phyloP scores from a whole-genome alignment of 2,113 vertebrate species.

The Hyaena hyaena region DNA sequence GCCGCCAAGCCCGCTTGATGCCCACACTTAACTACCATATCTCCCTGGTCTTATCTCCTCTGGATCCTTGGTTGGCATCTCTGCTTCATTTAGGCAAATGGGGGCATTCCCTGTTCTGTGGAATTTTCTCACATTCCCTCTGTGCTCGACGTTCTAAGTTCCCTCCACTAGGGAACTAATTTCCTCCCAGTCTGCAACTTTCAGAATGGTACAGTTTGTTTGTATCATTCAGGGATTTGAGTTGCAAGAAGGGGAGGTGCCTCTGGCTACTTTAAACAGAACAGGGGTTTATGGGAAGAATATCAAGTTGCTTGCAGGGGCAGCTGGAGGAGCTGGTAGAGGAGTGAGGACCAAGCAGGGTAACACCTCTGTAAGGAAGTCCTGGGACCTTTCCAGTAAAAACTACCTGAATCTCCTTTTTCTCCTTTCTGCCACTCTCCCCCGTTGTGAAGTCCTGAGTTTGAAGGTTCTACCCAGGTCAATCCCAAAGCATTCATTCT shows the following conservation, averaged over 20 bases:
- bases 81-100: neutral
- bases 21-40: neutral
- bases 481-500: neutral
- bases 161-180: neutral
- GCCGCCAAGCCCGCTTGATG: fast-evolving
- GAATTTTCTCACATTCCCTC: too few relatives aligned
- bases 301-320: neutral
- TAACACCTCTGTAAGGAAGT: neutral
- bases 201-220: neutral
- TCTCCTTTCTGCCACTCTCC: neutral
- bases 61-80: neutral
- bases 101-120: neutral
- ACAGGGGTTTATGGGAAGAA: neutral
- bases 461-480: neutral
- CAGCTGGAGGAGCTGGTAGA: neutral
- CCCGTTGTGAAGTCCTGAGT: neutral
- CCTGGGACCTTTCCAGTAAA: neutral
- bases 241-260: neutral
- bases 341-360: neutral
- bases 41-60: neutral
- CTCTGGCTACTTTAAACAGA: neutral
- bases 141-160: neutral
- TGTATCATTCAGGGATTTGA: neutral
- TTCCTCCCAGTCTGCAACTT: neutral
- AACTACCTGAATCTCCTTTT: neutral